Percentiles rank a stretch among this genome's conserved stretches.
phyloP scores from a whole-genome alignment of 2,113 vertebrate species.

The Nanorana parkeri region DNA sequence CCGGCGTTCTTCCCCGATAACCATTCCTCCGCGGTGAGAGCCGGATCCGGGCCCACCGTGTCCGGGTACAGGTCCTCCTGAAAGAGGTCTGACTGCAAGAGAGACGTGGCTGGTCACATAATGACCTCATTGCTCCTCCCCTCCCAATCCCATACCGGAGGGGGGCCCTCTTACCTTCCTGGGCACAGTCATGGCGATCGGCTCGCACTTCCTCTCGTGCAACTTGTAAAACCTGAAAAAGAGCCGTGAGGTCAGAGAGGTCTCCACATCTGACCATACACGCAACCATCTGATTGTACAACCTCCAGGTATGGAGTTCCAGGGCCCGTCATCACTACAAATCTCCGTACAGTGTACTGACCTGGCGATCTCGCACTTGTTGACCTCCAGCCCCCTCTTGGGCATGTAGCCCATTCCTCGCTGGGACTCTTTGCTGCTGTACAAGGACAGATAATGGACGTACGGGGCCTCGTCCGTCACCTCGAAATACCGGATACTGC shows the following conservation, averaged over 20 bases:
- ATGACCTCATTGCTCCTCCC: not conserved
- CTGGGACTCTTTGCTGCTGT: slow-evolving; percentile 89
- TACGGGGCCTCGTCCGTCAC: slow-evolving; percentile 87
- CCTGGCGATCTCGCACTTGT: slow-evolving; percentile 93
- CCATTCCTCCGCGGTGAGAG: slow-evolving; percentile 85
- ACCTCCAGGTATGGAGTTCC: not conserved
- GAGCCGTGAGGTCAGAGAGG: not conserved
- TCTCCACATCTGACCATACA: not conserved
- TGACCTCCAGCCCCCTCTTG: slow-evolving; percentile 90
- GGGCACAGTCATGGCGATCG: slow-evolving; percentile 83
- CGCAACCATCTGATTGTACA: not conserved
- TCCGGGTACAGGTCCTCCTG: slow-evolving; percentile 90
- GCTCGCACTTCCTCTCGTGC: slow-evolving; percentile 84
- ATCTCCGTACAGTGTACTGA: slow-evolving; percentile 51
- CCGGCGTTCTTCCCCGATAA: slow-evolving; percentile 78
- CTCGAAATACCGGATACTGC: slow-evolving; percentile 92
- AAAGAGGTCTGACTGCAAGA: slow-evolving; percentile 86
- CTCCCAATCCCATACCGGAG: too few relatives aligned
- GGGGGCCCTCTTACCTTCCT: slow-evolving; percentile 72
- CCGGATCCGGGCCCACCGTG: slow-evolving; percentile 83
- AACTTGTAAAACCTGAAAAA: slow-evolving; percentile 82
- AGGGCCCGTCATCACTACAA: too few relatives aligned
- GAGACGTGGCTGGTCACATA: slow-evolving; percentile 25
- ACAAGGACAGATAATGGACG: slow-evolving; percentile 89
- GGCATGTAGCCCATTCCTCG: slow-evolving; percentile 92